Conservation (phyloP, 2,888 invertebrate species). For the Escarpia spicata region DNA sequence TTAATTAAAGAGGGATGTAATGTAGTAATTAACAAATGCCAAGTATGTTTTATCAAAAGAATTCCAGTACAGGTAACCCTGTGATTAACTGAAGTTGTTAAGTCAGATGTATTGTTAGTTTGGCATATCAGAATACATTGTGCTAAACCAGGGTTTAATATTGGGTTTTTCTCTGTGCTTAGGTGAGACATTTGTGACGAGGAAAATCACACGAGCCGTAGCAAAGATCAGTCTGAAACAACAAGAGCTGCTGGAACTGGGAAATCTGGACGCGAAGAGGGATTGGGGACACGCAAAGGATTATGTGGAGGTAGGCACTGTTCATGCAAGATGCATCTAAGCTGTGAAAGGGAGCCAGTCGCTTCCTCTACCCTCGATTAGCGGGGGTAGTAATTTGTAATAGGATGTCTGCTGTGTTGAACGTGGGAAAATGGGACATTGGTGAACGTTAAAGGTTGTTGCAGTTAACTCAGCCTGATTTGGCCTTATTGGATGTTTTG, state of each 20-base stretch:
- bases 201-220: conserved; percentile 96
- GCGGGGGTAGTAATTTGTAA: no score
- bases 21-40: neutral
- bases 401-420: no score
- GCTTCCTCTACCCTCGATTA: no score
- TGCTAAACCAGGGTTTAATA: neutral
- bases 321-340: neutral
- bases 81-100: neutral
- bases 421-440: no score
- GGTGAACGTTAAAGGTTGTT: no score
- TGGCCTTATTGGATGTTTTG: no score
- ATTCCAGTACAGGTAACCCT: neutral
- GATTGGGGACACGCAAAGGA: conserved; percentile 94
- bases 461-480: no score
- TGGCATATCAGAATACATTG: neutral
- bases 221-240: conserved; percentile 93
- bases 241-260: conserved; percentile 86
- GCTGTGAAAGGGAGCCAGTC: neutral
- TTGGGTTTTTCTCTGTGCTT: conserved; percentile 7
- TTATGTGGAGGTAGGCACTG: conserved; percentile 82
- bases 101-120: neutral
- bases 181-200: conserved; percentile 96
- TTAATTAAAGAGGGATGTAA: neutral
- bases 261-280: conserved; percentile 92
- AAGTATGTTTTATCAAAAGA: neutral